phyloP scores from a whole-genome alignment of 1,140 invertebrate genomes.

The Latrodectus geometricus region DNA sequence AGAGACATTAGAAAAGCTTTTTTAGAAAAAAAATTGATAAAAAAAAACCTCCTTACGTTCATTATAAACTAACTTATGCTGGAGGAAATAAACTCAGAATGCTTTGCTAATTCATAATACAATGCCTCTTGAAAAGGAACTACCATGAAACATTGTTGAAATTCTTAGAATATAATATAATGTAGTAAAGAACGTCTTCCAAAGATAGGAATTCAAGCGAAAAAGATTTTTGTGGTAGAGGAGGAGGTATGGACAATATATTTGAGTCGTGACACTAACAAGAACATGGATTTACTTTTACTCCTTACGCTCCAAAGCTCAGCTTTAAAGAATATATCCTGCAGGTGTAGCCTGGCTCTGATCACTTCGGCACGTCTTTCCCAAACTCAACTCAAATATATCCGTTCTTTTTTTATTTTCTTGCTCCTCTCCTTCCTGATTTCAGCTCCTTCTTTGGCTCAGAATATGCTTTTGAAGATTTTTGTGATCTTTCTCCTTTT shows the following conservation, averaged over 20 bases:
- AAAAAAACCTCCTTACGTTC: constrained; percentile 2
- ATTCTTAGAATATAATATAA: constrained; percentile 5
- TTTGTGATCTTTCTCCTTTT: background rate
- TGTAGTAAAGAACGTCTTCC: constrained; percentile 22
- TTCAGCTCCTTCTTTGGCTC: background rate
- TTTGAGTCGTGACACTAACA: constrained; percentile 54
- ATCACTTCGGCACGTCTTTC: constrained; percentile 49
- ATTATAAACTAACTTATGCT: constrained; percentile 6
- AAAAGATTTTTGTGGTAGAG: background rate
- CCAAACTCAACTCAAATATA: constrained; percentile 36
- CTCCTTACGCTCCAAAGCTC: constrained; percentile 23
- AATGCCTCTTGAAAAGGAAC: constrained; percentile 2
- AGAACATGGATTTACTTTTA: constrained; percentile 60
- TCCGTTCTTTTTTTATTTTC: background rate
- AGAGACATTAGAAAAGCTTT: background rate
- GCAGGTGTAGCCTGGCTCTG: constrained; percentile 42
- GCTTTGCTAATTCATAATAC: constrained; percentile 30
- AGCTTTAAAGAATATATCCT: constrained; percentile 47
- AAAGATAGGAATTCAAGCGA: constrained; percentile 25
- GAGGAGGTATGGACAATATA: constrained; percentile 30
- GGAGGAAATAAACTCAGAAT: constrained; percentile 3
- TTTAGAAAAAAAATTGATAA: background rate
- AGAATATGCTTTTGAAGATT: constrained; percentile 1
- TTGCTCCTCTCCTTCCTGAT: background rate
- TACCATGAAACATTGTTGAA: background rate